A percentile compares a stretch with the other conserved stretches of the same genome.
These are phyloP conservation scores for Pristionchus exspectatus DNA, from an alignment of 2,888 invertebrate genomes.

Conservation along the genomic window DNA sequence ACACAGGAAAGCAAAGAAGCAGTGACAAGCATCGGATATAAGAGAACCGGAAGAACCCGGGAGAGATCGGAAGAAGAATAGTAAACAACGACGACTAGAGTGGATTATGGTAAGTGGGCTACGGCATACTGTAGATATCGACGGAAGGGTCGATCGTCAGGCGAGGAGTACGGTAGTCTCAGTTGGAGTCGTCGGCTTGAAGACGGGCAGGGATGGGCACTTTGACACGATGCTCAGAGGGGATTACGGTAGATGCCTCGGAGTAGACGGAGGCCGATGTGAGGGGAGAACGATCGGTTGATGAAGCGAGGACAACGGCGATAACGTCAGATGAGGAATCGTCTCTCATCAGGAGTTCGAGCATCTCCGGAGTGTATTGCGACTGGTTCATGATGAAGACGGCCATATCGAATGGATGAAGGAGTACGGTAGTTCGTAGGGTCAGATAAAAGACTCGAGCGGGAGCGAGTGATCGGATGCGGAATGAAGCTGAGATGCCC, in stretches of 20 bases:
- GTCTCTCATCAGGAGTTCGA: conserved; percentile 11
- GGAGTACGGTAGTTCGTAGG: conserved; percentile 32
- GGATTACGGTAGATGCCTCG: conserved; percentile 35
- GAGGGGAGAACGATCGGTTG: conserved; percentile 22
- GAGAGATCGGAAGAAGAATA: conserved; percentile 34
- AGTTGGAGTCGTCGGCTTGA: conserved; percentile 37
- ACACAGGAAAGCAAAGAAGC: not conserved
- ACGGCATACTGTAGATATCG: conserved; percentile 24
- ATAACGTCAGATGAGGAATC: conserved; percentile 32
- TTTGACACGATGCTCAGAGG: conserved; percentile 3
- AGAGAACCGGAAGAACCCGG: conserved; percentile 36
- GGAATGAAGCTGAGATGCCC: conserved; percentile 37
- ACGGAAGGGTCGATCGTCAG: not conserved
- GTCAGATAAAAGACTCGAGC: not conserved
- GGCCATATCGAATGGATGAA: not conserved
- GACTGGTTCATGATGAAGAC: conserved; percentile 47
- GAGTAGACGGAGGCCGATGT: conserved; percentile 15
- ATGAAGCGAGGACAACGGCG: not conserved
- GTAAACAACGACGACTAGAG: conserved; percentile 23
- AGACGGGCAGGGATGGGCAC: conserved; percentile 18
- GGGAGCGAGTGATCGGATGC: conserved; percentile 14
- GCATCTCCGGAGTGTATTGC: conserved; percentile 29
- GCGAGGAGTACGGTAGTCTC: conserved; percentile 18
- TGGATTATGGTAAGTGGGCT: not conserved
- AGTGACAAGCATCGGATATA: conserved; percentile 18